Evolutionary conservation across 1,140 invertebrate genomes (phyloP).

Genomic region (Drosophila sturtevanti): DNA sequence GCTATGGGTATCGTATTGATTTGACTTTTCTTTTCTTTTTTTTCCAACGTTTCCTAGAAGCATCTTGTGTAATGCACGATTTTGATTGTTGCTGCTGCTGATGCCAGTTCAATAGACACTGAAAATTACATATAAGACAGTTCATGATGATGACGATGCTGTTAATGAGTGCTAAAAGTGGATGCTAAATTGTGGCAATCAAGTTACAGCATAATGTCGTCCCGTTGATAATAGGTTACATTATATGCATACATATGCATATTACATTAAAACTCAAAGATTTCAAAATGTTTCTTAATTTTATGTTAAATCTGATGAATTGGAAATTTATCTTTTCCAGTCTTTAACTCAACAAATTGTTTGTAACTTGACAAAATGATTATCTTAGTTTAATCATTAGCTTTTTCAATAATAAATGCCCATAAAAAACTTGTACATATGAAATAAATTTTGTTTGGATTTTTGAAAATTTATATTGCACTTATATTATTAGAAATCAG

Average conservation of each 20-base stretch:
- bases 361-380: no score
- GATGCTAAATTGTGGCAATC: constrained; percentile 32
- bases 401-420: no score
- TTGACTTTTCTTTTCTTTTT: constrained; percentile 39
- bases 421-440: no score
- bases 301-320: no score
- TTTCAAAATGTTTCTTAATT: no score
- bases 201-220: constrained; percentile 3
- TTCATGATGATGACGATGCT: background rate
- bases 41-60: constrained; percentile 12
- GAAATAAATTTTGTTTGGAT: no score
- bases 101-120: background rate
- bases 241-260: background rate
- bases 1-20: constrained; percentile 50
- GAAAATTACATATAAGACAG: constrained; percentile 22
- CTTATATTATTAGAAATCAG: no score
- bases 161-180: constrained; percentile 40
- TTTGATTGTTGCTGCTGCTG: constrained; percentile 16
- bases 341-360: no score
- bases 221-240: background rate
- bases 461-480: no score
- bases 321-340: no score
- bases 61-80: constrained; percentile 44
- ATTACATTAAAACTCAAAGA: no score
- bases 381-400: no score